Evolutionary conservation across 1,140 invertebrate genomes (phyloP).

Genomic region (Philopotamus ludificatus): DNA sequence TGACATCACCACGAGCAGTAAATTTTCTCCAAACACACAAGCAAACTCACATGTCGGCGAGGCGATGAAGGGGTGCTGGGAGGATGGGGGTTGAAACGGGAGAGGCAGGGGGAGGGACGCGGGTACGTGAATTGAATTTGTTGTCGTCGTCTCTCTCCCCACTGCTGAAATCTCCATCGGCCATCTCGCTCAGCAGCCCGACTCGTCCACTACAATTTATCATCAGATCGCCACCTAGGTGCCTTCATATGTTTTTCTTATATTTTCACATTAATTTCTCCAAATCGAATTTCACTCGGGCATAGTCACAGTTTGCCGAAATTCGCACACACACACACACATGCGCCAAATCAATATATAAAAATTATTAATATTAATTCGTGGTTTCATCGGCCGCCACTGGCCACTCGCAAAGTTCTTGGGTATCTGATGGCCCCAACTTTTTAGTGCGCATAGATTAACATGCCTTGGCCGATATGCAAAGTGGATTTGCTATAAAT

Average conservation of each 20-base stretch:
- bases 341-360: too few relatives aligned
- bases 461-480: too few relatives aligned
- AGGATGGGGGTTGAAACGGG: conserved; percentile 4
- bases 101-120: conserved; percentile 15
- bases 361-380: too few relatives aligned
- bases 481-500: too few relatives aligned
- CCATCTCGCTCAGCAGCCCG: background rate
- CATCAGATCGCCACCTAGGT: conserved; percentile 40
- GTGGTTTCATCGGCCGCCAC: too few relatives aligned
- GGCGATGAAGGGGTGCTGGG: background rate
- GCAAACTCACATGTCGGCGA: conserved; percentile 34
- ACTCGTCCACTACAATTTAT: conserved; percentile 41
- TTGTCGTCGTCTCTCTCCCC: conserved; percentile 11
- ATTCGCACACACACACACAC: too few relatives aligned
- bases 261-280: conserved; percentile 32
- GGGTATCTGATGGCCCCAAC: too few relatives aligned
- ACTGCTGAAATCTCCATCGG: background rate
- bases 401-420: too few relatives aligned
- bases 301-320: too few relatives aligned
- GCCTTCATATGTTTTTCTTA: conserved; percentile 32
- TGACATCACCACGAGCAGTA: conserved; percentile 32
- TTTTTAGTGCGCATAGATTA: too few relatives aligned
- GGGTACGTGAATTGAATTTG: conserved; percentile 42
- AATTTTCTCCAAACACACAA: conserved; percentile 39
- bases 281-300: conserved; percentile 29